Base-by-base conservation (phyloP, 2,888 invertebrate genomes). In the Dugesia japonica region DNA sequence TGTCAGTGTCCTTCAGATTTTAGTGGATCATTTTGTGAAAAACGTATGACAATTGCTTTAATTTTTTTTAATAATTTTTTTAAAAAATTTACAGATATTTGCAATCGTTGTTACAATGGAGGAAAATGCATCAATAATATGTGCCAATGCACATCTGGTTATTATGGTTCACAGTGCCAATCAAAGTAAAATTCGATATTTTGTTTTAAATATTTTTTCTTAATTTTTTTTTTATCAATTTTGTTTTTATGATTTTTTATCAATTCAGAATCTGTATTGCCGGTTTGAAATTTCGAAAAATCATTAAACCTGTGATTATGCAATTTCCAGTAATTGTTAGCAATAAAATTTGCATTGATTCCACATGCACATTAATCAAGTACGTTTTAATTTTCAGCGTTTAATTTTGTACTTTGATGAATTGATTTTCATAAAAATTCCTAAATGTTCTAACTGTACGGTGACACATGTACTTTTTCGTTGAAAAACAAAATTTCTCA, bases 281-380 rank as follows among this genome's bases (percentile, higher is more conserved):
- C 1, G 56, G 56, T 4, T 23, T 56, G n/a, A 56, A 56, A 56
- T 56, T 56, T 23, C n/a, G 23, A 56, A 56, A 56, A 56, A 56
- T 56, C 4, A 56, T 56, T n/a, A 56, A 56, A n/a, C 56, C 56
- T 4, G 56, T 56, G 4, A 56, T 56, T n/a, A n/a, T 56, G 4
- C 56, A 56, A 56, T 56, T 56, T n/a, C 56, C 56, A 56, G 56
- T 56, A n/a, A 56, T 56, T 56, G 56, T 56, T 4, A 56, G 56
- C 56, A 56, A 56, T 56, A 56, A 56, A 23, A 56, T 56, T 4
- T 56, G 56, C 17, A 56, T 56, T 20, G 56, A 56, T 4, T 56
- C 56, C 9, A 56, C 23, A 13, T 56, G 56, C 56, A 56, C n/a
- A 56, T 56, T 56, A 9, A 56, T 56, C n/a, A 4, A 56, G 56